Conservation (phyloP, 2,888 invertebrate genomes). For the Melanostoma mellinum region DNA sequence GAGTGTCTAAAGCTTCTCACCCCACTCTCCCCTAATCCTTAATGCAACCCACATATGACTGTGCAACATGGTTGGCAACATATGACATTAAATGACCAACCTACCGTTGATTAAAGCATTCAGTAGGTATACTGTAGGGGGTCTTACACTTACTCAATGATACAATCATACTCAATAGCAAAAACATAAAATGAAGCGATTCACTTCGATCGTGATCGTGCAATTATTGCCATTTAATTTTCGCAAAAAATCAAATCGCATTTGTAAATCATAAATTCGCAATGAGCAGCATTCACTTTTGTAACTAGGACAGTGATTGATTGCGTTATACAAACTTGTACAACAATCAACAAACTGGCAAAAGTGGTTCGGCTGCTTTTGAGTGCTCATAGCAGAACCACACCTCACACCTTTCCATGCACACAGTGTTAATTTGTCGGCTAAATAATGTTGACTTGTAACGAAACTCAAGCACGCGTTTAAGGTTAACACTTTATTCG, state of each 20-base stretch:
- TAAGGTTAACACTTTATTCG: conserved; percentile 30
- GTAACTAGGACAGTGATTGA: conserved; percentile 47
- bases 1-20: too few relatives aligned
- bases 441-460: conserved; percentile 68
- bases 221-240: conserved; percentile 26
- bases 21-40: too few relatives aligned
- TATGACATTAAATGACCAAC: not conserved
- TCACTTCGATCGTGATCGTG: conserved; percentile 47
- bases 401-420: conserved; percentile 65
- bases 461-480: conserved; percentile 78
- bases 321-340: conserved; percentile 1
- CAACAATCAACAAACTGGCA: conserved; percentile 3
- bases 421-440: conserved; percentile 59
- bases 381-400: conserved; percentile 20
- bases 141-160: conserved; percentile 23
- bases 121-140: conserved; percentile 14
- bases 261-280: too few relatives aligned
- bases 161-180: conserved; percentile 34
- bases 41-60: too few relatives aligned
- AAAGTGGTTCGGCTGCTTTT: conserved; percentile 17
- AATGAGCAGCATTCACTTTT: conserved; percentile 15
- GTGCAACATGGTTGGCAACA: too few relatives aligned
- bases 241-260: not conserved
- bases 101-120: conserved; percentile 1
- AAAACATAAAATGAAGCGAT: conserved; percentile 46